Evolutionary conservation across 2,113 vertebrate genomes (phyloP).

Genomic region (Alouatta palliata): DNA sequence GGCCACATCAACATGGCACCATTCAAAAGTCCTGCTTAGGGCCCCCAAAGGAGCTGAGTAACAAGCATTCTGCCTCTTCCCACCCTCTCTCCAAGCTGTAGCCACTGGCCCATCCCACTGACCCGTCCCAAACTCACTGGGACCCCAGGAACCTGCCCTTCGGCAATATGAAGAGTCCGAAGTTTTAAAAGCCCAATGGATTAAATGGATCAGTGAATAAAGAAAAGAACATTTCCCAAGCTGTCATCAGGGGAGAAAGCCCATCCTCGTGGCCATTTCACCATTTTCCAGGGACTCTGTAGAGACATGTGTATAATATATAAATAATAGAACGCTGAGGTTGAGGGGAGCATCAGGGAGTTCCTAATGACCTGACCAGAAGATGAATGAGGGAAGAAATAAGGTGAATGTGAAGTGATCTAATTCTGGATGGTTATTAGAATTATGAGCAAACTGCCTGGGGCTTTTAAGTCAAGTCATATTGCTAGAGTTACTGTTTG

Average conservation of each 20-base stretch:
- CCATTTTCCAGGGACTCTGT: constrained; percentile 14
- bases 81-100: neutral
- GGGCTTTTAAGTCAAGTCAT: constrained; percentile 81
- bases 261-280: neutral
- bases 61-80: neutral
- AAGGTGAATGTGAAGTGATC: constrained; percentile 82
- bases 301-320: constrained; percentile 61
- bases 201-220: neutral
- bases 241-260: constrained; percentile 9
- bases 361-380: constrained; percentile 88
- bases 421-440: constrained; percentile 87
- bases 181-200: neutral
- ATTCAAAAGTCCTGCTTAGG: neutral
- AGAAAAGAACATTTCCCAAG: neutral
- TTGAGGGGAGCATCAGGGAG: constrained; percentile 75
- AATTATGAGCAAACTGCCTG: constrained; percentile 84
- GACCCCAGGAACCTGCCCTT: neutral
- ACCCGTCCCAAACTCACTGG: neutral
- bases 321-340: constrained; percentile 68
- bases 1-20: neutral
- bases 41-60: neutral
- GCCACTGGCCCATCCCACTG: neutral
- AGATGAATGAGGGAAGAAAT: constrained; percentile 83
- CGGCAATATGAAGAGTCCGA: neutral
- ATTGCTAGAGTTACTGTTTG: constrained; percentile 68